Base-by-base conservation (phyloP, 2,113 vertebrate genomes). In the Paramisgurnus dabryanus region DNA sequence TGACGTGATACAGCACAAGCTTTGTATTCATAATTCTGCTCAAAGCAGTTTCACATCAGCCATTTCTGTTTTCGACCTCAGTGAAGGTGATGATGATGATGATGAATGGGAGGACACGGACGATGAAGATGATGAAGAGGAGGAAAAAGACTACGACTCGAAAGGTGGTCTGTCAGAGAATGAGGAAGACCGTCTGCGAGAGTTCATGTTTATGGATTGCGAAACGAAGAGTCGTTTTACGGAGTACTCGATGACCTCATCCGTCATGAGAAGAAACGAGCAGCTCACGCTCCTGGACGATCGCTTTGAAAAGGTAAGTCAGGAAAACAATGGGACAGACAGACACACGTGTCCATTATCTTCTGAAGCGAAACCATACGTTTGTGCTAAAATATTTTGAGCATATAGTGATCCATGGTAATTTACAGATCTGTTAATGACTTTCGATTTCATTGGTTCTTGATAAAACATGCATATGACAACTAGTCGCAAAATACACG, bases 191-290 rank as follows among this genome's bases (percentile, higher is more conserved):
- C 78, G 0, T 2, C 17, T 58, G 5, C 86, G 85, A 67, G 92
- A 94, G 83, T 94, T 93, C 45, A 83, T 95, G 57, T 98, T 99
- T 75, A 93, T 93, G 90, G 90, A 97, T 49, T 98, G 98, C 73
- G 98, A 99, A 90, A 98, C 96, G 0, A 96, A 90, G 91, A 98
- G 95, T 85, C 96, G 96, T 47, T 99, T 99, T 91, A 98, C 98
- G 0, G 95, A 97, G 0, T 98, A 99, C 89, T 99, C 98, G 3
- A 85, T 99, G 89, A 93, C 95, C 0, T 99, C 98, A 7, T 98
- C 97, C 0, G 94, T 98, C 73, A 97, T 99, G 91, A 93, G 94
- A 84, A 94, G 98, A 80, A 99, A 96, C 77, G 95, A 98, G 57
- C 97, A 98, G 86, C 92, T 99, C 82, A 95, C 92, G 0, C 90